Conservation (phyloP, 1,140 invertebrate species). For the Drosophila pruinosa region DNA sequence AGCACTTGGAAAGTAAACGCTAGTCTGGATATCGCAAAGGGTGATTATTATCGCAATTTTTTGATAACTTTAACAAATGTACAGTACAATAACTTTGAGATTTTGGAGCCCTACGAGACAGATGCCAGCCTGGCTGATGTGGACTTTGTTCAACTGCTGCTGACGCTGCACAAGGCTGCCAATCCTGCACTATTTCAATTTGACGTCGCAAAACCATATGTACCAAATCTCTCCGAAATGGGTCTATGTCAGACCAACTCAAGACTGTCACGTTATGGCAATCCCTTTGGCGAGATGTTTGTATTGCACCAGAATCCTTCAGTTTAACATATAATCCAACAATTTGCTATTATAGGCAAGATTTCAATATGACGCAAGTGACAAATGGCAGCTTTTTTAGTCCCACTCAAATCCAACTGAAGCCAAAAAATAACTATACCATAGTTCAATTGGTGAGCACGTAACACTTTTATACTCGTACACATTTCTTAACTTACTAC, state of each 20-base stretch:
- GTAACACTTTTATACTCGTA: not conserved
- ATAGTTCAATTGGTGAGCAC: constrained; percentile 27
- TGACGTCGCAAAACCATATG: not conserved
- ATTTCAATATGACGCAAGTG: constrained; percentile 2
- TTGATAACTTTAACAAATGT: constrained; percentile 49
- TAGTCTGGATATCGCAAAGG: not conserved
- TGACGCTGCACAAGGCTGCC: constrained; percentile 22
- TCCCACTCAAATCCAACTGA: constrained; percentile 36
- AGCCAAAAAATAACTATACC: constrained; percentile 32
- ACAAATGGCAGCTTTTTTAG: constrained; percentile 41
- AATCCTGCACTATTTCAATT: not conserved
- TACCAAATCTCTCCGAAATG: constrained; percentile 61
- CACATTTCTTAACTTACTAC: not conserved
- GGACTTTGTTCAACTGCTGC: constrained; percentile 46
- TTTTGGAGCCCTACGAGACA: constrained; percentile 53
- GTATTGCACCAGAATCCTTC: not conserved
- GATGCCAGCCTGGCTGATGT: constrained; percentile 48
- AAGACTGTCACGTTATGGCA: constrained; percentile 49
- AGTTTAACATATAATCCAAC: not conserved
- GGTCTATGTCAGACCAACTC: constrained; percentile 66
- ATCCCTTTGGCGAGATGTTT: constrained; percentile 55
- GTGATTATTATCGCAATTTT: constrained; percentile 52
- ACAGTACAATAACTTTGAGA: constrained; percentile 45
- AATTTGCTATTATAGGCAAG: not conserved
- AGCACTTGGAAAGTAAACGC: constrained; percentile 51